These are phyloP conservation scores for Zaprionus camerounensis DNA, from an alignment of 1,140 invertebrate species.

Conservation along the genomic window DNA sequence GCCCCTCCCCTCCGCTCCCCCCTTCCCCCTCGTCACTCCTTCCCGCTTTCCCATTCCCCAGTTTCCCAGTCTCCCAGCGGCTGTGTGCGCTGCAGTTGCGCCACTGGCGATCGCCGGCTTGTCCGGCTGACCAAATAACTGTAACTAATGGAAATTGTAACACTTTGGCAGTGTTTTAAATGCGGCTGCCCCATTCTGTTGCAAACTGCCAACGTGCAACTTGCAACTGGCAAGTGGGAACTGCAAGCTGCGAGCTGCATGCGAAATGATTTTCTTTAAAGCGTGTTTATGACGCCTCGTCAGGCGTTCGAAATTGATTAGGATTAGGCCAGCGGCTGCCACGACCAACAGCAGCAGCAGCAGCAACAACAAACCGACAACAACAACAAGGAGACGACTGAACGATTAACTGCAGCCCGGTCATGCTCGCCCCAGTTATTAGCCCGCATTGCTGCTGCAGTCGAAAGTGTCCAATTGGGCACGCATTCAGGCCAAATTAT, in stretches of 20 bases:
- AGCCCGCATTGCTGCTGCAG: slow-evolving; percentile 30
- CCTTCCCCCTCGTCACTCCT: background rate
- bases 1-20: background rate
- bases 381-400: slow-evolving; percentile 42
- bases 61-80: background rate
- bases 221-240: background rate
- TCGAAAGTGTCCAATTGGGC: slow-evolving; percentile 43
- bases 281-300: slow-evolving; percentile 79
- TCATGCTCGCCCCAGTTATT: slow-evolving; percentile 41
- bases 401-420: slow-evolving; percentile 37
- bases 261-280: slow-evolving; percentile 62
- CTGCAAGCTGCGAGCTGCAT: slow-evolving; percentile 11
- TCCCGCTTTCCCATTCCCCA: background rate
- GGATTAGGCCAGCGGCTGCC: slow-evolving; percentile 64
- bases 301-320: slow-evolving; percentile 78
- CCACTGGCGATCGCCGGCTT: slow-evolving; percentile 40
- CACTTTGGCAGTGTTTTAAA: slow-evolving; percentile 77
- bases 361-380: slow-evolving; percentile 20
- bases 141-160: slow-evolving; percentile 82
- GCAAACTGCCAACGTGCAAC: background rate
- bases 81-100: slow-evolving; percentile 37
- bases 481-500: slow-evolving; percentile 76
- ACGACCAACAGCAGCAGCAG: slow-evolving; percentile 26
- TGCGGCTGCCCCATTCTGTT: slow-evolving; percentile 34
- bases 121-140: slow-evolving; percentile 65